phyloP scores from a whole-genome alignment of 2,797 vertebrate genomes.

The Onychomys torridus region DNA sequence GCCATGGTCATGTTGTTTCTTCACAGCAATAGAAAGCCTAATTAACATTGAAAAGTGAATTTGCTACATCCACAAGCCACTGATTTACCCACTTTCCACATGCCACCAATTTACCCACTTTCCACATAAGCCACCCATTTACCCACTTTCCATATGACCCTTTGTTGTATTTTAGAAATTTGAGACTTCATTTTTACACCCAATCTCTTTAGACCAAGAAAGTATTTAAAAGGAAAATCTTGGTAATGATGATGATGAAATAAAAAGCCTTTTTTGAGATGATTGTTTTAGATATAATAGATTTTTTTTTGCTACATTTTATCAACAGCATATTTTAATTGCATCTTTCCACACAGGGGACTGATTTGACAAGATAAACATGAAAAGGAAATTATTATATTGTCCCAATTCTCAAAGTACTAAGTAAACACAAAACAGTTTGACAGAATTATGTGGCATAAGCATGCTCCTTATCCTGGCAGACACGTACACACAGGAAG shows the following conservation, averaged over 20 bases:
- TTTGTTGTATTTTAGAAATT: not conserved
- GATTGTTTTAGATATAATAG: not conserved
- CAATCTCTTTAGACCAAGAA: constrained; percentile 11
- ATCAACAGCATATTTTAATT: constrained; percentile 17
- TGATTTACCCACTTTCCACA: not conserved
- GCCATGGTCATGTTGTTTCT: not conserved
- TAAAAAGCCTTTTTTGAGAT: constrained; percentile 20
- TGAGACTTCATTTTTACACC: not conserved
- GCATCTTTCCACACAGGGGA: not conserved
- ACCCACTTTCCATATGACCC: not conserved
- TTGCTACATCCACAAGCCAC: not conserved
- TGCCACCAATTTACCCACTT: not conserved
- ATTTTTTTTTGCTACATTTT: constrained; percentile 47
- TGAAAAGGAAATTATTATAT: constrained; percentile 36
- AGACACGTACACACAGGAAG: not conserved
- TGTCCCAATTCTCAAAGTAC: not conserved
- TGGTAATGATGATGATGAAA: constrained; percentile 1
- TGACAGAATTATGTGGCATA: not conserved
- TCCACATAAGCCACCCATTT: not conserved
- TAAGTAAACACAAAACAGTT: constrained; percentile 43
- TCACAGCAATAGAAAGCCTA: not conserved
- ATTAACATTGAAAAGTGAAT: not conserved
- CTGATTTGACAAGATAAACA: constrained; percentile 14
- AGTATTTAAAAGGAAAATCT: not conserved
- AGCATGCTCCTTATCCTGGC: not conserved